These are phyloP conservation scores for Cosmia trapezina DNA, from an alignment of 2,888 invertebrate species.

Conservation along the genomic window DNA sequence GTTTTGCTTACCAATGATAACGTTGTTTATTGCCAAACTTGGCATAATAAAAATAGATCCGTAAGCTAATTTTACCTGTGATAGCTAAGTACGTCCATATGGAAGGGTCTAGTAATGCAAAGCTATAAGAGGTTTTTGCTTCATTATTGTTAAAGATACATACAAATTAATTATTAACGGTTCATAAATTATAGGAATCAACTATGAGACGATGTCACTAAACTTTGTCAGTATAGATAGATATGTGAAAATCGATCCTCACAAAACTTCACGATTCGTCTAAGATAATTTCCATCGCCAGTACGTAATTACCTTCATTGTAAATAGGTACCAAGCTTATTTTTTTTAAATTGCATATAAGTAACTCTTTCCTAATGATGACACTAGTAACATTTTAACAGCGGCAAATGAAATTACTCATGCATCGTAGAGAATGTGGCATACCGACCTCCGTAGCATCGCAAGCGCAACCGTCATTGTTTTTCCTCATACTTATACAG, in stretches of 20 bases:
- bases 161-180: too few relatives aligned
- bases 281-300: background rate
- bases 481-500: conserved; percentile 43
- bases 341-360: background rate
- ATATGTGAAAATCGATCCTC: background rate
- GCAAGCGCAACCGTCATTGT: conserved; percentile 34
- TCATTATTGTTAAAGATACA: too few relatives aligned
- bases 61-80: too few relatives aligned
- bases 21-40: too few relatives aligned
- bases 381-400: conserved; percentile 30
- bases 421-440: conserved; percentile 40
- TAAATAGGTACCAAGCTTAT: background rate
- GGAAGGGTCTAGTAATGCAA: too few relatives aligned
- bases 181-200: too few relatives aligned
- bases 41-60: too few relatives aligned
- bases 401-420: conserved; percentile 18
- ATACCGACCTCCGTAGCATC: conserved; percentile 30
- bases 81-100: too few relatives aligned
- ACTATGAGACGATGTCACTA: background rate
- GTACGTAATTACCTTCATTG: background rate
- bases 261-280: background rate
- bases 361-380: conserved; percentile 16
- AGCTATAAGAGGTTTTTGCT: too few relatives aligned
- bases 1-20: too few relatives aligned
- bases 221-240: background rate